Evolutionary conservation across 2,797 vertebrate species (phyloP).

Genomic region (Phrynocephalus guinanensis): DNA sequence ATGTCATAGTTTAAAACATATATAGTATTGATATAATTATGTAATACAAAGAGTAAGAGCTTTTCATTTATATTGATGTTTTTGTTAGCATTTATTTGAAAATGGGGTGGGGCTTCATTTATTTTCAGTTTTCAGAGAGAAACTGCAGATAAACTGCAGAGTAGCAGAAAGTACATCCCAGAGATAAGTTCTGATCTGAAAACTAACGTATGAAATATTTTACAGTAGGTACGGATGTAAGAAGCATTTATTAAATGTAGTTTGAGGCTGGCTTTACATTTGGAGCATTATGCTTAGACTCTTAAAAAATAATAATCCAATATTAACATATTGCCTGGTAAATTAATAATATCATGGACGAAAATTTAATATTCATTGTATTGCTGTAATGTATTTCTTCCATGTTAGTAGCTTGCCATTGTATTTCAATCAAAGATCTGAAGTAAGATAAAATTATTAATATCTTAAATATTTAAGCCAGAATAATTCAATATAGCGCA

Average conservation of each 20-base stretch:
- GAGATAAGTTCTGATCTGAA: constrained; percentile 42
- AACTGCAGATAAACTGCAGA: constrained; percentile 61
- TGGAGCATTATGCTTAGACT: constrained; percentile 30
- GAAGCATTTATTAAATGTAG: constrained; percentile 38
- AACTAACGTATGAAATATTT: constrained; percentile 34
- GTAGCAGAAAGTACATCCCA: constrained; percentile 41
- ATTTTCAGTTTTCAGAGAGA: constrained; percentile 48
- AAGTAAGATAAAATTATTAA: constrained; percentile 76
- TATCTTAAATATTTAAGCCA: constrained; percentile 82
- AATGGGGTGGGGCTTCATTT: constrained; percentile 49
- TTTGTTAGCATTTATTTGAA: constrained; percentile 41
- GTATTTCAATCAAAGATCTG: constrained; percentile 68
- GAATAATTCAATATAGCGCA: constrained; percentile 73
- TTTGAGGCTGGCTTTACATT: constrained; percentile 4
- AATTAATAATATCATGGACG: constrained; percentile 63
- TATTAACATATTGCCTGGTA: constrained; percentile 49
- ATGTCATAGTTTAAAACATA: neutral
- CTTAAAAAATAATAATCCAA: constrained; percentile 18
- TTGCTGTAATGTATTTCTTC: constrained; percentile 68
- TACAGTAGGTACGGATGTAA: constrained; percentile 25
- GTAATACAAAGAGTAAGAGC: constrained; percentile 19
- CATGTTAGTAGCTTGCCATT: constrained; percentile 52
- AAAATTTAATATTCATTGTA: constrained; percentile 61
- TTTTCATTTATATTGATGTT: constrained; percentile 34
- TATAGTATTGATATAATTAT: neutral